Percentiles rank a stretch among this genome's conserved stretches.
Conservation (phyloP, 2,797 vertebrate species). For the Tangara arthus region DNA sequence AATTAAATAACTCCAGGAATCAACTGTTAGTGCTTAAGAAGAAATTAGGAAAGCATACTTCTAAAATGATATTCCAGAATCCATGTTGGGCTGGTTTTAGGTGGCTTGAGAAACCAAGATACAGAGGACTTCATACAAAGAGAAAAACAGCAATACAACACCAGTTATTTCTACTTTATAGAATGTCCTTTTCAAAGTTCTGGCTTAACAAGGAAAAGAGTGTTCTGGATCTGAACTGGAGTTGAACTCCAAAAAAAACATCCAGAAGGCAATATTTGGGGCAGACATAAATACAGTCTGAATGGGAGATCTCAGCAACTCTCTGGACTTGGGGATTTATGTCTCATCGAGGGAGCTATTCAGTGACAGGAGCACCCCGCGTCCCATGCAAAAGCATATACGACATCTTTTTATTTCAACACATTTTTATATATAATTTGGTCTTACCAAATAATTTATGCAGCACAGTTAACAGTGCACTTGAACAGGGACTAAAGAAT, state of each 20-base stretch:
- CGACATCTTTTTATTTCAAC: not conserved
- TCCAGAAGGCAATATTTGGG: not conserved
- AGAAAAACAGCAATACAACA: not conserved
- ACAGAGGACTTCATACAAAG: not conserved
- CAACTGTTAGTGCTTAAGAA: not conserved
- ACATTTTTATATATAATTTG: not conserved
- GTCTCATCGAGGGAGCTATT: not conserved
- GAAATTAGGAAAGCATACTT: not conserved
- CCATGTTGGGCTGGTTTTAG: accelerated
- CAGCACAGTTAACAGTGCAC: not conserved
- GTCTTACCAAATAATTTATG: not conserved
- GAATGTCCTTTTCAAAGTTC: not conserved
- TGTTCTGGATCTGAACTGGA: not conserved
- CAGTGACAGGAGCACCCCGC: accelerated
- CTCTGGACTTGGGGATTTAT: not conserved
- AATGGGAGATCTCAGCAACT: not conserved
- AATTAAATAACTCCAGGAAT: not conserved
- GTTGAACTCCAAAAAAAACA: not conserved
- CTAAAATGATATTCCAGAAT: not conserved
- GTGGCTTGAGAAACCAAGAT: not conserved
- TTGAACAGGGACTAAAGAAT: not conserved
- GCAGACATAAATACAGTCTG: not conserved
- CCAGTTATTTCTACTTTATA: not conserved
- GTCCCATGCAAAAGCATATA: not conserved
- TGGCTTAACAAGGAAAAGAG: not conserved